phyloP scores from a whole-genome alignment of 2,113 vertebrate species.

The Otis tarda region DNA sequence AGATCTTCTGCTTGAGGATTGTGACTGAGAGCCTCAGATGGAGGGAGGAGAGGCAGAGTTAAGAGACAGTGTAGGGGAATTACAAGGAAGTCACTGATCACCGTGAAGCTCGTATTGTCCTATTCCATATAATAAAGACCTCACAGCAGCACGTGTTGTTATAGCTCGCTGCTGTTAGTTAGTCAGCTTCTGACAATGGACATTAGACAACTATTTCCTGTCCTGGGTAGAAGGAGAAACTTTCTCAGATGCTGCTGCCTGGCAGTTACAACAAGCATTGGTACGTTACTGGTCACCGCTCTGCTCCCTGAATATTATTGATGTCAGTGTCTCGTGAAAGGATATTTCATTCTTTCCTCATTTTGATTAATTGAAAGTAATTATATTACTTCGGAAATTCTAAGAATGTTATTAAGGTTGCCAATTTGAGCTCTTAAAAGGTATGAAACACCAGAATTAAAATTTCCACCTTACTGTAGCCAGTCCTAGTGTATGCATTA shows the following conservation, averaged over 20 bases:
- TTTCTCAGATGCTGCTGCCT: conserved; percentile 2
- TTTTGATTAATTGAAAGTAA: conserved; percentile 40
- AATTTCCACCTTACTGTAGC: background rate
- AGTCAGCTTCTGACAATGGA: background rate
- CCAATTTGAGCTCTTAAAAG: background rate
- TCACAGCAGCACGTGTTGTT: background rate
- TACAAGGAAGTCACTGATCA: background rate
- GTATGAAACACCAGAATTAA: conserved; percentile 5
- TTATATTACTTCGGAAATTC: conserved; percentile 4
- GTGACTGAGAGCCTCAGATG: background rate
- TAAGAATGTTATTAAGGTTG: conserved; percentile 5
- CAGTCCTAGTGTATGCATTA: background rate
- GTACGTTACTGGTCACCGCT: background rate
- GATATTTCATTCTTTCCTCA: background rate
- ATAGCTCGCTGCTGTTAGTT: background rate
- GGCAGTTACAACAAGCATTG: background rate
- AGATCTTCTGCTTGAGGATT: background rate
- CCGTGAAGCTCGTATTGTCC: background rate
- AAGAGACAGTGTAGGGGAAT: background rate
- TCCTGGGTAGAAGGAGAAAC: background rate
- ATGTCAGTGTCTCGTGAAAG: background rate
- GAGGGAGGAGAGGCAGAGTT: background rate
- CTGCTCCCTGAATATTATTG: background rate
- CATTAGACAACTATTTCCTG: background rate
- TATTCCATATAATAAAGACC: background rate